phyloP scores from a whole-genome alignment of 2,797 vertebrate genomes.

The Bradypodion pumilum region DNA sequence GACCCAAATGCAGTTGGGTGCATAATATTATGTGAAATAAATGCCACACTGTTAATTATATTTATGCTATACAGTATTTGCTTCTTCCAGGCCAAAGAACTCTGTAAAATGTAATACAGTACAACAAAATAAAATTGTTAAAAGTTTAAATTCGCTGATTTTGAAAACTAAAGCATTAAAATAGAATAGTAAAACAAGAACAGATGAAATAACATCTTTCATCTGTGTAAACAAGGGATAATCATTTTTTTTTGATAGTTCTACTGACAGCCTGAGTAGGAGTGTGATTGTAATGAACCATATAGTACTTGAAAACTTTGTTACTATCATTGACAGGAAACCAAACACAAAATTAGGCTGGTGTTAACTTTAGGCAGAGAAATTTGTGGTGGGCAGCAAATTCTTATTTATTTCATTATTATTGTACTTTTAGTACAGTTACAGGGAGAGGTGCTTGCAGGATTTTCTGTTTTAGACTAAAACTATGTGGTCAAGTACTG shows the following conservation, averaged over 20 bases:
- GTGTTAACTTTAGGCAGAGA: too few species aligned
- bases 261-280: background rate
- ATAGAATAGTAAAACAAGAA: background rate
- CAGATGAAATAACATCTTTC: background rate
- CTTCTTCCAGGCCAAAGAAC: background rate
- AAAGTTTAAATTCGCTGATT: background rate
- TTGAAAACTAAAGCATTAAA: background rate
- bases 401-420: too few species aligned
- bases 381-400: background rate
- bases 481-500: too few species aligned
- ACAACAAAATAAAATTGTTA: background rate
- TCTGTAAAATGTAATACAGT: background rate
- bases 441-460: too few species aligned
- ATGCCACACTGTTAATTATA: background rate
- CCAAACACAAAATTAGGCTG: too few species aligned
- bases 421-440: too few species aligned
- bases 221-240: background rate
- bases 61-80: background rate
- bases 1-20: background rate
- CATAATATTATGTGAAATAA: background rate
- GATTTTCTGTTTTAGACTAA: too few species aligned
- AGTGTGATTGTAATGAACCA: background rate
- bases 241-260: background rate
- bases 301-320: background rate
- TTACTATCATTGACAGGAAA: background rate